phyloP scores from a whole-genome alignment of 2,888 invertebrate species.

The Creontiades dilutus region DNA sequence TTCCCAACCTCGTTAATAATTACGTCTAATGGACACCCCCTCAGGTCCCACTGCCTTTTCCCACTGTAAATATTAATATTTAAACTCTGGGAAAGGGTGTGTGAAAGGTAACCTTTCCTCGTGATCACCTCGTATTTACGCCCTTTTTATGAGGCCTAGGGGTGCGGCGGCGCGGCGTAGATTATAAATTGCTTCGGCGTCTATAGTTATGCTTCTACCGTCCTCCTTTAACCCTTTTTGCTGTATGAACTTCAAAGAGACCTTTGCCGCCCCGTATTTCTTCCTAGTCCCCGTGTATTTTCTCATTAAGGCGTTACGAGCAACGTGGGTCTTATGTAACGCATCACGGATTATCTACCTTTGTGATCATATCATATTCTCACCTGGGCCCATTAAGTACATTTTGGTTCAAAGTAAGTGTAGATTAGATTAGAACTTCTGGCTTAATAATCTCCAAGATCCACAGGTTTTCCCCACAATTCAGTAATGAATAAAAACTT shows the following conservation, averaged over 20 bases:
- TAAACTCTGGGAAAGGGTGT: conserved; percentile 60
- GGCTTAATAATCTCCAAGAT: too few relatives aligned
- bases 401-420: too few relatives aligned
- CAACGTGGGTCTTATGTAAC: too few relatives aligned
- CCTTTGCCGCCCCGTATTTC: conserved; percentile 22
- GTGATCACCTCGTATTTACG: conserved; percentile 69
- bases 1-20: conserved; percentile 68
- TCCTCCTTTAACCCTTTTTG: conserved; percentile 36
- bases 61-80: conserved; percentile 70
- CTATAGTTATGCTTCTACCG: conserved; percentile 43
- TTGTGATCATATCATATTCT: too few relatives aligned
- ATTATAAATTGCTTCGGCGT: conserved; percentile 51
- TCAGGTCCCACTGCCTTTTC: conserved; percentile 30
- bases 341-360: too few relatives aligned
- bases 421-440: too few relatives aligned
- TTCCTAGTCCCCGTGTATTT: too few relatives aligned
- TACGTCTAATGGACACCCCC: conserved; percentile 65
- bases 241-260: conserved; percentile 65
- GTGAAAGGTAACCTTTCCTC: conserved; percentile 65
- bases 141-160: conserved; percentile 68
- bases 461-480: too few relatives aligned
- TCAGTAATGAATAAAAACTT: too few relatives aligned
- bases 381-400: too few relatives aligned
- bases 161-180: neutral
- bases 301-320: too few relatives aligned